Percentiles rank a stretch among this genome's conserved stretches.
Conservation (phyloP, 2,888 invertebrate species). For the Himalopsyche kuldschensis region DNA sequence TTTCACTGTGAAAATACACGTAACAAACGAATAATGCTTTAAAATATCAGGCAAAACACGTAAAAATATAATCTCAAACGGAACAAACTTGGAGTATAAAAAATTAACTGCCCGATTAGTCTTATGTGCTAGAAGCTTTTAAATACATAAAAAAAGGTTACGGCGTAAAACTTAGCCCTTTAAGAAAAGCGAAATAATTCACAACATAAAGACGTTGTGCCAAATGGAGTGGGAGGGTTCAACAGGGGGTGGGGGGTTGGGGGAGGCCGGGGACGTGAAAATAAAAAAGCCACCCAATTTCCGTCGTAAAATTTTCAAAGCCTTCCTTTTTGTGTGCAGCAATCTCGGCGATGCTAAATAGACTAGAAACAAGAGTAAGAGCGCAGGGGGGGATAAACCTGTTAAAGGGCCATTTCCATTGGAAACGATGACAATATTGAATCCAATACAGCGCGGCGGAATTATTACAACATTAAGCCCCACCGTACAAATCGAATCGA, state of each 20-base stretch:
- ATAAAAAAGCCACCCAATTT: neutral
- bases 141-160: neutral
- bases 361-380: neutral
- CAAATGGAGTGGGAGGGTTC: neutral
- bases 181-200: neutral
- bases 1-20: no score
- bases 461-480: neutral
- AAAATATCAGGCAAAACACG: no score
- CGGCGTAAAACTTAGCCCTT: neutral
- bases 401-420: neutral
- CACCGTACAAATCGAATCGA: neutral
- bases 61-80: neutral
- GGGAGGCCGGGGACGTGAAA: neutral
- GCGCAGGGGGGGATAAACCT: neutral
- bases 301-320: neutral
- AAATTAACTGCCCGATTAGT: neutral
- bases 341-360: neutral
- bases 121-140: neutral
- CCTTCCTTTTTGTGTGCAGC: neutral
- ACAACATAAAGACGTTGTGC: neutral
- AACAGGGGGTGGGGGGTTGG: neutral
- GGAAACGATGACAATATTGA: neutral
- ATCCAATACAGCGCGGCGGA: neutral
- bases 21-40: no score
- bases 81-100: neutral